phyloP scores from a whole-genome alignment of 2,113 vertebrate genomes.

The Sciurus niger region DNA sequence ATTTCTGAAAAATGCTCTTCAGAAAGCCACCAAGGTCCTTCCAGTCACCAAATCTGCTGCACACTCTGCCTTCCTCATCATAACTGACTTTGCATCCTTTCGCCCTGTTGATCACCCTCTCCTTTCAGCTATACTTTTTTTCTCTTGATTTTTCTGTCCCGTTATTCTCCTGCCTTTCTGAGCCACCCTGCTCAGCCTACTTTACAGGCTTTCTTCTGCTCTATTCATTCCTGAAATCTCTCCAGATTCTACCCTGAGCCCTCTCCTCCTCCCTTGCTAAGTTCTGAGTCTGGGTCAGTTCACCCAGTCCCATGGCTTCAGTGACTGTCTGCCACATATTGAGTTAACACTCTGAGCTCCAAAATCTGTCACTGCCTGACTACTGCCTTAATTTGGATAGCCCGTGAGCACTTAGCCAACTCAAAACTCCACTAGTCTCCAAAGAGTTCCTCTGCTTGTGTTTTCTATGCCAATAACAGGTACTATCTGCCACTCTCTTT shows the following conservation, averaged over 20 bases:
- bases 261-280: neutral
- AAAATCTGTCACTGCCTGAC: neutral
- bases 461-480: neutral
- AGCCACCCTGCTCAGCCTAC: neutral
- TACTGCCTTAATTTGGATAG: neutral
- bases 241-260: neutral
- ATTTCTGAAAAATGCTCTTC: neutral
- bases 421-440: neutral
- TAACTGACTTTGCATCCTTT: constrained; percentile 21
- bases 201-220: neutral
- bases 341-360: neutral
- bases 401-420: neutral
- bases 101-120: neutral
- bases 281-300: neutral
- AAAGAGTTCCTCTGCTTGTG: neutral
- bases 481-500: neutral
- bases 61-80: neutral
- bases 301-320: neutral
- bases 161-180: neutral
- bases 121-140: neutral
- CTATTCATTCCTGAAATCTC: neutral
- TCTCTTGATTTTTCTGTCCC: neutral
- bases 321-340: neutral
- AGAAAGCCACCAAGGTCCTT: constrained; percentile 6
- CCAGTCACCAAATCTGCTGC: neutral